These are phyloP conservation scores for Dryas iulia DNA, from an alignment of 1,140 invertebrate species.

Conservation along the genomic window DNA sequence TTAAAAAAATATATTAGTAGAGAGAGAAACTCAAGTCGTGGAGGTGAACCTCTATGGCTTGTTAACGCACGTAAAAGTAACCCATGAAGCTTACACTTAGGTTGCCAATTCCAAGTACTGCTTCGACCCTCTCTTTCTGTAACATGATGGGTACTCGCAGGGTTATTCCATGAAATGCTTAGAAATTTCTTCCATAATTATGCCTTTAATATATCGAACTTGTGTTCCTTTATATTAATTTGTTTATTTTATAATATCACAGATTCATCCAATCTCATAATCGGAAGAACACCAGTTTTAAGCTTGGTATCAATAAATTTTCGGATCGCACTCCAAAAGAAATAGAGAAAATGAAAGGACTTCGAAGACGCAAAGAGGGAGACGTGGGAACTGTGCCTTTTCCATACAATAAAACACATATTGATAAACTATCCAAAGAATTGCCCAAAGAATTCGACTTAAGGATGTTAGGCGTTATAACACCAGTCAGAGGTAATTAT, in stretches of 20 bases:
- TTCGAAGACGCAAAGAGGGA: slow-evolving; percentile 36
- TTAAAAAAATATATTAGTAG: too few species aligned
- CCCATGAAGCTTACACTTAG: too few species aligned
- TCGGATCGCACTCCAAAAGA: slow-evolving; percentile 58
- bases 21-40: too few species aligned
- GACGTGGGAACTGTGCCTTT: slow-evolving; percentile 84
- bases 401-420: slow-evolving; percentile 78
- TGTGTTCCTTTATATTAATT: neutral
- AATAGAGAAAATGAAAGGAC: slow-evolving; percentile 46
- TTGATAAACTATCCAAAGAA: slow-evolving; percentile 42
- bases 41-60: too few species aligned
- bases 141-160: too few species aligned
- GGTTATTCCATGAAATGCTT: too few species aligned
- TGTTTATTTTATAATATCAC: neutral
- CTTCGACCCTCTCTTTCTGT: too few species aligned
- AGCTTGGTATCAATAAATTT: slow-evolving; percentile 55
- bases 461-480: slow-evolving; percentile 92
- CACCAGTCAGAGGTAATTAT: slow-evolving; percentile 90
- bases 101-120: too few species aligned
- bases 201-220: too few species aligned
- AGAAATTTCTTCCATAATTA: too few species aligned
- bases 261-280: slow-evolving; percentile 38
- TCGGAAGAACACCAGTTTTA: slow-evolving; percentile 47
- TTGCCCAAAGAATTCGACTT: slow-evolving; percentile 91
- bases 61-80: too few species aligned